These are phyloP conservation scores for Melanerpes aurifrons DNA, from an alignment of 2,113 vertebrate genomes.

Conservation along the genomic window DNA sequence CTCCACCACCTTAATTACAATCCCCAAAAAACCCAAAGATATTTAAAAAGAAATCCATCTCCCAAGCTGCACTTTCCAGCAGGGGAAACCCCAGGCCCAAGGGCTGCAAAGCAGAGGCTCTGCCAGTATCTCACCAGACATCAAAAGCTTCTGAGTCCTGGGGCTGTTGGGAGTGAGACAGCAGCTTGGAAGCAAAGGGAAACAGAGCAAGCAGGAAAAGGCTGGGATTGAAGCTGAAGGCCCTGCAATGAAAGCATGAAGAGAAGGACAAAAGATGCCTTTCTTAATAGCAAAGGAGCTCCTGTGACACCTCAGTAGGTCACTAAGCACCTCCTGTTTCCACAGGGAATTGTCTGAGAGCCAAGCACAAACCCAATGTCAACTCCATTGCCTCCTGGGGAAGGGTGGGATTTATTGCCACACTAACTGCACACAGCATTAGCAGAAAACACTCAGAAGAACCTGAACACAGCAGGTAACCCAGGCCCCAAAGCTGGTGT, in stretches of 20 bases:
- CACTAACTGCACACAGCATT: neutral
- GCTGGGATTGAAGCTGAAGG: neutral
- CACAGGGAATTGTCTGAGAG: neutral
- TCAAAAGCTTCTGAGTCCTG: slow-evolving; percentile 40
- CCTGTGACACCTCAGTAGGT: neutral
- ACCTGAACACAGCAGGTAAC: accelerated
- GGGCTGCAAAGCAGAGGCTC: neutral
- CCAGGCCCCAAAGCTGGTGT: neutral
- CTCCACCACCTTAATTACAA: neutral
- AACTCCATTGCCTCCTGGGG: neutral
- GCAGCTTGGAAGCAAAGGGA: neutral
- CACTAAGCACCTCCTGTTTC: neutral
- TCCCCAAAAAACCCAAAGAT: neutral
- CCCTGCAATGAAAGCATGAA: neutral
- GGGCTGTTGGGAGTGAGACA: neutral
- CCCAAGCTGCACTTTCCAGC: neutral
- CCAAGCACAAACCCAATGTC: neutral
- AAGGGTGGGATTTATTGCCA: neutral
- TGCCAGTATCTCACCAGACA: slow-evolving; percentile 35
- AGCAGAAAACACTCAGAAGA: neutral
- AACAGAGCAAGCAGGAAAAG: neutral
- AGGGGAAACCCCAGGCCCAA: slow-evolving; percentile 21
- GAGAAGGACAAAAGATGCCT: neutral
- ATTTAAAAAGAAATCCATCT: neutral
- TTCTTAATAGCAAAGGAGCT: neutral